Conservation (phyloP, 2,113 vertebrate genomes). For the Anhinga rufa region DNA sequence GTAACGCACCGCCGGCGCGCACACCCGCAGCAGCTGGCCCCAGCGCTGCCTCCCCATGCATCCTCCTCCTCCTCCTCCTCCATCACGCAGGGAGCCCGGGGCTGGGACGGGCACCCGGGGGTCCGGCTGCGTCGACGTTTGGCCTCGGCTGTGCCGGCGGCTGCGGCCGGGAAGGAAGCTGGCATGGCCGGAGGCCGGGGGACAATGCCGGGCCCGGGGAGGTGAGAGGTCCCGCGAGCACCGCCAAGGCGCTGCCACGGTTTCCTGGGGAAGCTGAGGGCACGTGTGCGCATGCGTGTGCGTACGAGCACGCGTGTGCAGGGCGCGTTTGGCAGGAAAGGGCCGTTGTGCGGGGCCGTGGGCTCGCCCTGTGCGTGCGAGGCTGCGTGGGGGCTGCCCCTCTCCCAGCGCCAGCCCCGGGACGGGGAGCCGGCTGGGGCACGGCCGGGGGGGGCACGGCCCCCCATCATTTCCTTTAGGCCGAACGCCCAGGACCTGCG, state of each 20-base stretch:
- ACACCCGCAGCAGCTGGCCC: background rate
- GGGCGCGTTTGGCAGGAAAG: background rate
- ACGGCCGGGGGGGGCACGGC: background rate
- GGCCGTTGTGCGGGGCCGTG: background rate
- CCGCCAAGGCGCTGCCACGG: background rate
- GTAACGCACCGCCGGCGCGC: background rate
- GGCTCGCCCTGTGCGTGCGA: no score
- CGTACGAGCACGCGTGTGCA: background rate
- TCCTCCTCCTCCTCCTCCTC: background rate
- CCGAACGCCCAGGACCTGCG: accelerated
- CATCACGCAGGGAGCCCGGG: background rate
- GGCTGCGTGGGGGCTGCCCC: background rate
- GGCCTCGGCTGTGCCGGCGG: background rate
- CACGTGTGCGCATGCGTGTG: background rate
- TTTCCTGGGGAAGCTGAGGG: background rate
- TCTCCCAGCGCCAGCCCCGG: background rate
- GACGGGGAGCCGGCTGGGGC: background rate
- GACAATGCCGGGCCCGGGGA: background rate
- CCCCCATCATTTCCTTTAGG: background rate
- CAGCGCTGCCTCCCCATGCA: background rate
- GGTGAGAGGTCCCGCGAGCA: background rate
- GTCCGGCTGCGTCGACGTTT: background rate
- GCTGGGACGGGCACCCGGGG: background rate
- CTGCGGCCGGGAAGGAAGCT: background rate
- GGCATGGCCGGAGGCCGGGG: background rate